A percentile compares a stretch with the other conserved stretches of the same genome.
phyloP scores from a whole-genome alignment of 2,888 invertebrate genomes.

The Drosophila mayaguana region DNA sequence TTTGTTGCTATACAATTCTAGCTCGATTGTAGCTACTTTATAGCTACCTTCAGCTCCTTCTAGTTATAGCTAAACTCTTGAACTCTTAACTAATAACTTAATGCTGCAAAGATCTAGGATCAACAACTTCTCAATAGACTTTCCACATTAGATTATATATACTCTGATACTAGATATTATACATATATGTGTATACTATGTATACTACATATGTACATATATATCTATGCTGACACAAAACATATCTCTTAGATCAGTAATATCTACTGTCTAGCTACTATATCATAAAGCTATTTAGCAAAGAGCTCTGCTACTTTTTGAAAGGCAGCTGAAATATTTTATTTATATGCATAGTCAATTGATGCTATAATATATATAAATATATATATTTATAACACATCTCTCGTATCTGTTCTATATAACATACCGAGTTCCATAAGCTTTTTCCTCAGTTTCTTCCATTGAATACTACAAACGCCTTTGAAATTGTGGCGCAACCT shows the following conservation, averaged over 20 bases:
- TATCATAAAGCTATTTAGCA: neutral
- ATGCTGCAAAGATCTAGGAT: too few species aligned
- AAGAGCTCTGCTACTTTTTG: neutral
- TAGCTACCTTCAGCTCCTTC: neutral
- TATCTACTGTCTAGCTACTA: neutral
- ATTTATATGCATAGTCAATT: conserved; percentile 3
- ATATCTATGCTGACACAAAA: neutral
- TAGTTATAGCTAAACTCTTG: too few species aligned
- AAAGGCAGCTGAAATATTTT: neutral
- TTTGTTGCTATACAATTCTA: neutral
- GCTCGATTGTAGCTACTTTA: neutral
- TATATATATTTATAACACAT: neutral
- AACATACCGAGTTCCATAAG: neutral
- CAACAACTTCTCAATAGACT: too few species aligned
- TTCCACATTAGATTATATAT: neutral
- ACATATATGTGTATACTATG: neutral
- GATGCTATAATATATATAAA: conserved; percentile 2
- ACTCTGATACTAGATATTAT: neutral
- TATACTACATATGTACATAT: neutral
- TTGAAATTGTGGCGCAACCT: conserved; percentile 28
- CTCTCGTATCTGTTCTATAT: conserved; percentile 4
- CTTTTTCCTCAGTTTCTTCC: conserved; percentile 3
- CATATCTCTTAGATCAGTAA: neutral
- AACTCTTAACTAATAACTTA: too few species aligned
- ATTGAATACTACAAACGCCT: conserved; percentile 10